Evolutionary conservation across 2,113 vertebrate genomes (phyloP).

Genomic region (Amphilophus citrinellus): DNA sequence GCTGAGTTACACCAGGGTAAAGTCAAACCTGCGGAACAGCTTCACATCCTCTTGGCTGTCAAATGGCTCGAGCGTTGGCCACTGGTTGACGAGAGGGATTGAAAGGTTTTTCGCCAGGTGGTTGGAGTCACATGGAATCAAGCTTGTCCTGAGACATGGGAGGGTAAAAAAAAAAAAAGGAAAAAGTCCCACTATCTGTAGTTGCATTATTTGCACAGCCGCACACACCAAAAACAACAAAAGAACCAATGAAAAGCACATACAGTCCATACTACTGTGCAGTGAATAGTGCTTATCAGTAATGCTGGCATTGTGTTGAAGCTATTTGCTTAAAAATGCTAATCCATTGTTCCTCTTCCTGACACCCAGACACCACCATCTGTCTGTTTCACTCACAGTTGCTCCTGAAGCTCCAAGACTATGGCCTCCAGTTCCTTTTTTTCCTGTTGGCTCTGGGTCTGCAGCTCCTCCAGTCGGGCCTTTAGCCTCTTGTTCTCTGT

Average conservation of each 20-base stretch:
- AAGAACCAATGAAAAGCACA: background rate
- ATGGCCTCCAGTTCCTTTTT: slow-evolving; percentile 93
- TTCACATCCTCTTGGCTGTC: slow-evolving; percentile 86
- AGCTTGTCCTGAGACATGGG: slow-evolving; percentile 87
- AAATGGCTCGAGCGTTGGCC: slow-evolving; percentile 85
- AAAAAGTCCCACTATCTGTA: background rate
- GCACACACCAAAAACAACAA: background rate
- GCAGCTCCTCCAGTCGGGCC: slow-evolving; percentile 88
- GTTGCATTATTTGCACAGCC: background rate
- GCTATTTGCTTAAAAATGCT: background rate
- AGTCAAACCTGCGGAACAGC: slow-evolving; percentile 88
- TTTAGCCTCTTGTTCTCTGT: slow-evolving; percentile 91
- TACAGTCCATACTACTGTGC: background rate
- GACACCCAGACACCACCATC: background rate
- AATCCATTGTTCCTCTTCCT: background rate
- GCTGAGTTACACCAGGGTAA: background rate
- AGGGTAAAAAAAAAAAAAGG: slow-evolving; percentile 64
- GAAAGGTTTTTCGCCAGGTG: slow-evolving; percentile 90
- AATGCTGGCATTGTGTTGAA: background rate
- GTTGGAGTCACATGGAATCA: slow-evolving; percentile 91
- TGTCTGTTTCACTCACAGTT: slow-evolving; percentile 84
- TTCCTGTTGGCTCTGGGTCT: slow-evolving; percentile 90
- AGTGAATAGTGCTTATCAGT: background rate
- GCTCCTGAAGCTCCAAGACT: slow-evolving; percentile 95
- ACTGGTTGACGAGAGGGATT: slow-evolving; percentile 91